Base-by-base conservation (phyloP, 53 echinoderm and acorn worm species). In the Paelopatides confundens region DNA sequence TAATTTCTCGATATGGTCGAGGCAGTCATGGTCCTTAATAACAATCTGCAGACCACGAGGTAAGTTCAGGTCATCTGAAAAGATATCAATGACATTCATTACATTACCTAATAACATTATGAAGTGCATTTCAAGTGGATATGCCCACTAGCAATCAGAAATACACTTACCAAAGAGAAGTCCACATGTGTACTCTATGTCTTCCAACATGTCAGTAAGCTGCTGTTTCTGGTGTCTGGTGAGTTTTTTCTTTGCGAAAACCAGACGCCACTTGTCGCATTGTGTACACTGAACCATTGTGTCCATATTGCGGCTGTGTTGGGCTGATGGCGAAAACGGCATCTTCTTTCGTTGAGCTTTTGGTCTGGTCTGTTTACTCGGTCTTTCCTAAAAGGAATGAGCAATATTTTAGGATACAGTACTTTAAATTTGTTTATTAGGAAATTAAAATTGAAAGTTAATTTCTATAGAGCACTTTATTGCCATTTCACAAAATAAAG, bases 11-110 rank as follows among this genome's bases (percentile, higher is more conserved):
- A 82, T 38, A 26, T 82, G 82, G 23, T 82, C 82, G 14, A 12
- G 31, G 49, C 82, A 82, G 23, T 82, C 82, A 23, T 82, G 82
- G 21, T 82, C 82, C 31, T 54, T 82, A n/a, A n/a, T n/a, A n/a
- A n/a, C n/a, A n/a, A n/a, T n/a, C n/a, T n/a, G n/a, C 32, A 82
- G 62, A 0, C 53, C 62, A 50, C 34, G 52, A 53, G 82, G 82
- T 4, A 82, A 35, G 32, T 53, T 82, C 18, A 82, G 29, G 34
- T 82, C 82, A 54, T 82, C 62, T 54, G 82, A 58, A 71, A 71
- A n/a, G n/a, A n/a, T n/a, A n/a, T n/a, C n/a, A n/a, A n/a, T n/a
- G n/a, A n/a, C n/a, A n/a, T n/a, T n/a, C n/a, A n/a, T n/a, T n/a
- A n/a, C n/a, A n/a, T n/a, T n/a, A n/a, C n/a, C n/a, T n/a, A n/a